Evolutionary conservation across 1,140 invertebrate species (phyloP), one percentile per base, ranked within the genome.

Genomic region (Meloidogyne floridensis): DNA sequence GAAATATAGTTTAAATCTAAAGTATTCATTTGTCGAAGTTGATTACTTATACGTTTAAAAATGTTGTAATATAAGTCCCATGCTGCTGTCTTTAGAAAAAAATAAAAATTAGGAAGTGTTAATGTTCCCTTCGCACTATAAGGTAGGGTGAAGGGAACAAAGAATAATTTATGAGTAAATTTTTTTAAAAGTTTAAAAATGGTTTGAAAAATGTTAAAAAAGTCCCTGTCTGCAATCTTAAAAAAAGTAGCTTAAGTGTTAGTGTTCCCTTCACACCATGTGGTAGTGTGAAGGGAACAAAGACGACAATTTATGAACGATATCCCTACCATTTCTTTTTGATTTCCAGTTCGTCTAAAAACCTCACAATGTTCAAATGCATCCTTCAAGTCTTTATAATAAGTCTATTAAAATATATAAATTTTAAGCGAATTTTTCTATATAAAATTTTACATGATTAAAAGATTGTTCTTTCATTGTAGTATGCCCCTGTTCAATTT

Each of bases 41-140:
- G 97, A 79, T 95, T 93, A 0, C 95, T 95, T 85, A 99, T 98
- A 78, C 96, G 93, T 73, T 96, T 93, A 90, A 98, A 98, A 10
- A 99, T 96, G 87, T 77, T 80, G 91, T 98, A 99, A 90, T 99
- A 99, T 0, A 98, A 91, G 90, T 99, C 97, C 98, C 98, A 99
- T 13, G 98, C 97, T 90, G 73, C 96, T n/a, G 32, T 78, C 77
- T 78, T 13, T 71, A 70, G 3, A 8, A 10, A 18, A 56, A 65
- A 59, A 59, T 32, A 32, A 32, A 32, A 59, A 59, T 15, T 15
- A 59, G 13, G 13, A 59, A 59, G 13, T 59, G 13, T 59, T 15
- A 56, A 56, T 15, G 56, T 59, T 59, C 56, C 56, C 56, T 59
- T 59, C 11, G 56, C 56, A 59, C 13, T 15, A 59, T 11, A 15